These are phyloP conservation scores for Echeneis naucrates DNA, from an alignment of 2,797 vertebrate species.

Conservation along the genomic window DNA sequence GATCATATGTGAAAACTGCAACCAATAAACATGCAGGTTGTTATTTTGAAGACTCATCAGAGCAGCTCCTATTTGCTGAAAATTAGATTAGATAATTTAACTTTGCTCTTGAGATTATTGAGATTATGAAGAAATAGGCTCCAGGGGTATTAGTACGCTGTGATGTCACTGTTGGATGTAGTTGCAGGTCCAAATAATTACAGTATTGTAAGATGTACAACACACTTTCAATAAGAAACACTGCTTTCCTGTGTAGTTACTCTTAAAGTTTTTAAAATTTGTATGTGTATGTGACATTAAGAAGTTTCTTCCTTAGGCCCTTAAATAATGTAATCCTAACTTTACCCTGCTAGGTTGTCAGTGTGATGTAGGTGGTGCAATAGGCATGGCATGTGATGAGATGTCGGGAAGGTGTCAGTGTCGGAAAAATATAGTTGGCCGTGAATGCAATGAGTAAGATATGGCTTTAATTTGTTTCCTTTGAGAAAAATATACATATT, in stretches of 20 bases:
- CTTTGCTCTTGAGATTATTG: neutral
- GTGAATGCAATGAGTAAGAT: conserved; percentile 88
- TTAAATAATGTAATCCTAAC: neutral
- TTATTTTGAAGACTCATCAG: neutral
- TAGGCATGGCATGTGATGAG: conserved; percentile 79
- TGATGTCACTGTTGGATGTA: neutral
- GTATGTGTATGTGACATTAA: too few relatives aligned
- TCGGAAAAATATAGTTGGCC: conserved; percentile 85
- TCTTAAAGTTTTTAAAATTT: neutral
- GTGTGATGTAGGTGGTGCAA: conserved; percentile 91
- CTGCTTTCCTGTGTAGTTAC: neutral
- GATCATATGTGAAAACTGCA: neutral
- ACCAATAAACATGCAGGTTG: neutral
- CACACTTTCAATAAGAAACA: neutral
- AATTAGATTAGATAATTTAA: too few relatives aligned
- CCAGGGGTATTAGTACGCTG: neutral
- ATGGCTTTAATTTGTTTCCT: neutral
- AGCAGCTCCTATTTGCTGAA: too few relatives aligned
- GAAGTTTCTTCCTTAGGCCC: neutral
- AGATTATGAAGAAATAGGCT: neutral
- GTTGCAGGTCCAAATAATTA: neutral
- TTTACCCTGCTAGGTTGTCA: conserved; percentile 84
- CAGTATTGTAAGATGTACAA: neutral
- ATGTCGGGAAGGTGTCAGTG: conserved; percentile 86
- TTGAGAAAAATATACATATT: neutral